Percentiles rank a stretch among this genome's conserved stretches.
Conservation (phyloP, 2,797 vertebrate genomes). For the Eremophila alpestris region DNA sequence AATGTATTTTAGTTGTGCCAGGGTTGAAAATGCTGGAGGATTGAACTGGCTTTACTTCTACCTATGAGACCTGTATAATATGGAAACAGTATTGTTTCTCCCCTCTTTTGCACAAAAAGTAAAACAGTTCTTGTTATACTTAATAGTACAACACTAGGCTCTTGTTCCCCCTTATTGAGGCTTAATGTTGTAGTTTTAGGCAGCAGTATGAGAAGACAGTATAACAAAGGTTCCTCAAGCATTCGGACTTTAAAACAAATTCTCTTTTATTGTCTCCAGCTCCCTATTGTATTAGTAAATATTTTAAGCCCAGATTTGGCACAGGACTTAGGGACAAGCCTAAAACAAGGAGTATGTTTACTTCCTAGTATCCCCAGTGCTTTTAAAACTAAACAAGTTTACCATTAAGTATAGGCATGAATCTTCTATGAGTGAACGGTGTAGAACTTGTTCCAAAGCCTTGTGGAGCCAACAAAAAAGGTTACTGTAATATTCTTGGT, state of each 20-base stretch:
- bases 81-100: neutral
- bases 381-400: neutral
- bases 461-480: neutral
- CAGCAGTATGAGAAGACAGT: neutral
- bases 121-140: neutral
- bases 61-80: neutral
- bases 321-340: neutral
- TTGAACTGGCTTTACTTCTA: neutral
- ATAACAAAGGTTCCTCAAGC: neutral
- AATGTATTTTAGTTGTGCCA: neutral
- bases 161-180: neutral
- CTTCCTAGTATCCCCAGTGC: neutral
- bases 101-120: neutral
- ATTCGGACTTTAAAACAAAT: neutral
- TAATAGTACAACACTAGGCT: neutral
- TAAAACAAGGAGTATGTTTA: neutral
- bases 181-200: neutral
- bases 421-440: neutral
- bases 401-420: neutral
- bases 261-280: neutral
- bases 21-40: neutral
- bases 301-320: neutral
- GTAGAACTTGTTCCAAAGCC: neutral
- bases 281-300: slow-evolving; percentile 7
- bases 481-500: neutral